Evolutionary conservation across 2,113 vertebrate genomes (phyloP), one percentile per base, ranked within the genome.

Genomic region (Theristicus caerulescens): DNA sequence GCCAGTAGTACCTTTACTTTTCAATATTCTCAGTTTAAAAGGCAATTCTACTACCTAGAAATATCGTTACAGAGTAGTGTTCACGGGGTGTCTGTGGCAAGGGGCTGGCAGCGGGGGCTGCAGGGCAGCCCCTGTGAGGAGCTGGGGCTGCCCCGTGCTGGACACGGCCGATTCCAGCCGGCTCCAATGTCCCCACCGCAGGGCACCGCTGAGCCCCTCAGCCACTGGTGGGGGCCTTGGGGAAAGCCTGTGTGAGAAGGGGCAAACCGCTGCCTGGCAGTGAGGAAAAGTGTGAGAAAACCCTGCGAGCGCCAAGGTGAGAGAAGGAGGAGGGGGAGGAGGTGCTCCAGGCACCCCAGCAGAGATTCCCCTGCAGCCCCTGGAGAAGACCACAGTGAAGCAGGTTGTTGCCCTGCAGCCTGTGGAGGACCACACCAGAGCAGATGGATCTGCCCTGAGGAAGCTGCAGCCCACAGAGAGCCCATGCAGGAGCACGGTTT

Each of bases 11-110:
- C 8, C 20, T 57, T 62, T 14, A 49, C 26, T 70, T 57, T 73
- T 14, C 20, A 52, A 47, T 29, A 47, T 14, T 18, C 16, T 44
- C 17, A 8, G 25, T 25, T 51, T n/a, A 71, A 79, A 58, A 76
- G 65, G 14, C 25, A 74, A 29, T 49, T 54, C 65, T 36, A 9
- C 17, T 6, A 10, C 27, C n/a, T 8, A 36, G 54, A 77, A 46
- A 31, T 1, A 26, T 9, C 2, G 1, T 10, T 15, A 26, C 0
- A 1, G 32, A 26, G 32, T 0, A 14, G 38, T 3, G 6, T 26
- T 42, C 21, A n/a, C 0, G 0, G 42, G 22, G 12, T 19, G 49
- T 7, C 51, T 10, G 25, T 8, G 34, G 12, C 0, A 3, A 57
- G 32, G 15, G 6, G 22, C 32, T 25, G 54, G 57, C 40, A 19